Conservation (phyloP, 23 tunicate genomes). For the Ciona savignyi region DNA sequence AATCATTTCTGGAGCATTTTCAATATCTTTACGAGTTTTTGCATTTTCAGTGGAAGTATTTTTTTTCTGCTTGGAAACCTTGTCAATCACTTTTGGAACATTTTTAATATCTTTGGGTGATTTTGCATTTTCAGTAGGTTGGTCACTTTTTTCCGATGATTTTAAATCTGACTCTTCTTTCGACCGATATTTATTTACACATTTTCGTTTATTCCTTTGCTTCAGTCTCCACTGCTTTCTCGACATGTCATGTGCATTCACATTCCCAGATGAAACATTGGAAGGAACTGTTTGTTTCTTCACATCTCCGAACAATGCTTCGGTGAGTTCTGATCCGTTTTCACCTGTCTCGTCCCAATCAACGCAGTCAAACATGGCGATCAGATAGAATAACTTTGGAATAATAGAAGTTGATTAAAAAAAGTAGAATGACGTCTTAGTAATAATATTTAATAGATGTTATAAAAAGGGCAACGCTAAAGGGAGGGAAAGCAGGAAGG, state of each 20-base stretch:
- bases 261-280: no score
- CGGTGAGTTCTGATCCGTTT: neutral
- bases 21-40: neutral
- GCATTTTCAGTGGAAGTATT: neutral
- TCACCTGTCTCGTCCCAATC: neutral
- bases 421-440: no score
- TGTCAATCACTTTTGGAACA: no score
- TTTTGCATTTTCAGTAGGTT: neutral
- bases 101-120: neutral
- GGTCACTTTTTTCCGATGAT: neutral
- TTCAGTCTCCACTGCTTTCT: constrained; percentile 6
- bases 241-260: neutral
- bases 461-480: no score
- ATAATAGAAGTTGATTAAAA: no score
- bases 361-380: constrained; percentile 3
- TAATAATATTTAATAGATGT: no score
- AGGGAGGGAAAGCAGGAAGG: no score
- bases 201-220: constrained; percentile 7
- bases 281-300: neutral
- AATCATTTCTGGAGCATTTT: neutral
- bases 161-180: no score
- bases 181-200: no score
- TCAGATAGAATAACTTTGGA: no score
- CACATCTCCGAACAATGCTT: constrained; percentile 7
- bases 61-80: no score